These are phyloP conservation scores for Myopa testacea DNA, from an alignment of 2,888 invertebrate genomes.

Conservation along the genomic window DNA sequence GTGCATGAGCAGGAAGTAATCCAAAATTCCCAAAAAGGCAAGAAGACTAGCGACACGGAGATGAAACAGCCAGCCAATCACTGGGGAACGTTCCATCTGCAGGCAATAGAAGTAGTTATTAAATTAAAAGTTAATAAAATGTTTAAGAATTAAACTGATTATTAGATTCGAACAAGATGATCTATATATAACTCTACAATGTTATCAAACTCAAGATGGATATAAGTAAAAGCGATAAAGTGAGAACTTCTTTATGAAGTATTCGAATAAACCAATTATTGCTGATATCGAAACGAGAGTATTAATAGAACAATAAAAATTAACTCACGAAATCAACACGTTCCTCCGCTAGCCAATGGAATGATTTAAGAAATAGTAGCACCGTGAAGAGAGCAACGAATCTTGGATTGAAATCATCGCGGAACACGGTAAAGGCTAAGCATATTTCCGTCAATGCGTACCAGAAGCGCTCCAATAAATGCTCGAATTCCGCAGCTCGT, in stretches of 20 bases:
- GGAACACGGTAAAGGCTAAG: constrained; percentile 97
- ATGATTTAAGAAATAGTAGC: constrained; percentile 95
- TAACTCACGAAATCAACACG: constrained; percentile 96
- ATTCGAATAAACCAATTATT: too few species aligned
- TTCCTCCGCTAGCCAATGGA: constrained; percentile 99
- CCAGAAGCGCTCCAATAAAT: constrained; percentile 97
- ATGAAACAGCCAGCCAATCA: constrained; percentile 96
- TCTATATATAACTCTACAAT: too few species aligned
- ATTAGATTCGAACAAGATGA: not conserved
- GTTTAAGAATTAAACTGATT: not conserved
- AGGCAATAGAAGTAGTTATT: constrained; percentile 26
- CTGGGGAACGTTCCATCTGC: constrained; percentile 98
- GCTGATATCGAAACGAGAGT: not conserved
- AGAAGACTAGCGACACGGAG: constrained; percentile 88
- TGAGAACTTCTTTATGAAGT: too few species aligned
- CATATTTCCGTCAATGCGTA: constrained; percentile 99
- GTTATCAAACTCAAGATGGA: too few species aligned
- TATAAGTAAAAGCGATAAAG: too few species aligned
- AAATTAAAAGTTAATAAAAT: not conserved
- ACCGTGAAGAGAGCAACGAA: constrained; percentile 98
- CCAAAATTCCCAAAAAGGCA: constrained; percentile 82
- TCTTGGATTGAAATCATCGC: constrained; percentile 98
- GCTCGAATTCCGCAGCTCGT: constrained; percentile 97
- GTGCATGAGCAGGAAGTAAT: constrained; percentile 90
- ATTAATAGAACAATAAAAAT: not conserved